Percentiles rank a stretch among this genome's conserved stretches.
Conservation (phyloP, 2,797 vertebrate species). For the Chrosomus eos region DNA sequence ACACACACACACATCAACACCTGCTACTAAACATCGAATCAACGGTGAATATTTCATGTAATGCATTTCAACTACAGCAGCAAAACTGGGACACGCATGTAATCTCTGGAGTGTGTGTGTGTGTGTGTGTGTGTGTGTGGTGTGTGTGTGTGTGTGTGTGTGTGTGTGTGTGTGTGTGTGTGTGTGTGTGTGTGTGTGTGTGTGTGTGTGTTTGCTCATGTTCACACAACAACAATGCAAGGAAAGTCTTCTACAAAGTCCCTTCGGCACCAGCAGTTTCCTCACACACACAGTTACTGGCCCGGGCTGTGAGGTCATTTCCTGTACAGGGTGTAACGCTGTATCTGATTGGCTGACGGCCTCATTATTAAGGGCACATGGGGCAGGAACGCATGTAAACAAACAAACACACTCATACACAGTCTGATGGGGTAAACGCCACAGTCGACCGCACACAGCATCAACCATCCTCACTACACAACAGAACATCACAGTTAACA, state of each 20-base stretch:
- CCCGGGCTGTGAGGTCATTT: slow-evolving; percentile 26
- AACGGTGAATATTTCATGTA: too few species aligned
- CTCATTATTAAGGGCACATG: background rate
- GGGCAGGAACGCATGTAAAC: background rate
- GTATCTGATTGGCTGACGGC: slow-evolving; percentile 16
- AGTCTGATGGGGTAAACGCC: too few species aligned
- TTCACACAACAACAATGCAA: slow-evolving; percentile 39
- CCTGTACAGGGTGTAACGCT: slow-evolving; percentile 20
- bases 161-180: too few species aligned
- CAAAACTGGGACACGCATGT: background rate
- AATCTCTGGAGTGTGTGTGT: background rate
- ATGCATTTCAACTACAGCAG: background rate
- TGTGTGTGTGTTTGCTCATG: slow-evolving; percentile 11
- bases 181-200: slow-evolving; percentile 1
- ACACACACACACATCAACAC: too few species aligned
- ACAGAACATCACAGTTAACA: background rate
- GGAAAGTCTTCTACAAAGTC: slow-evolving; percentile 37
- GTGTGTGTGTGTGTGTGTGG: background rate
- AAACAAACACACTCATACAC: background rate
- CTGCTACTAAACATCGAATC: background rate
- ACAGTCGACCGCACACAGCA: too few species aligned
- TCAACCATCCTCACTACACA: too few species aligned
- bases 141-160: background rate
- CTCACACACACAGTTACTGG: slow-evolving; percentile 23
- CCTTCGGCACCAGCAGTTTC: slow-evolving; percentile 27